Percentiles rank a stretch among this genome's conserved stretches.
phyloP scores from a whole-genome alignment of 2,888 invertebrate genomes.

The Scaptomyza flava region DNA sequence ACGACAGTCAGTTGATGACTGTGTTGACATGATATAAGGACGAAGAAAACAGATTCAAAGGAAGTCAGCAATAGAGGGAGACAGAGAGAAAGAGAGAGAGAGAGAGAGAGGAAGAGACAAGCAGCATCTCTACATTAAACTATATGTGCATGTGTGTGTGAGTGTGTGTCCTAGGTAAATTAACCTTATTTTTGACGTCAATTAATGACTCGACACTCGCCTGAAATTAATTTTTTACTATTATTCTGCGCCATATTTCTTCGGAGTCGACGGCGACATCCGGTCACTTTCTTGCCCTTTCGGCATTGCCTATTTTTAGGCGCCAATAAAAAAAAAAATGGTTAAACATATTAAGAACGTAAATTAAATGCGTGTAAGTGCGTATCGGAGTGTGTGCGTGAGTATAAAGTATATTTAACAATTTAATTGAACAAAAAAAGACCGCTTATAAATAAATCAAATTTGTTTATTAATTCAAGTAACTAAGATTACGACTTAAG shows the following conservation, averaged over 20 bases:
- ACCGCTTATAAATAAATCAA: no score
- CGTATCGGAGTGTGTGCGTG: conserved; percentile 7
- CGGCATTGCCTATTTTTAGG: conserved; percentile 70
- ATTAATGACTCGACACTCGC: conserved; percentile 66
- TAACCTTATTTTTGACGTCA: conserved; percentile 79
- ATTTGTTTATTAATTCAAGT: no score
- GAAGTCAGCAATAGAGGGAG: background rate
- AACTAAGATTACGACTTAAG: no score
- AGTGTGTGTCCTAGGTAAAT: conserved; percentile 49
- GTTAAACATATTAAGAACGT: conserved; percentile 28
- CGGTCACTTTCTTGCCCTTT: conserved; percentile 64
- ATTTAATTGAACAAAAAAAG: no score
- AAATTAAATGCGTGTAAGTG: conserved; percentile 38
- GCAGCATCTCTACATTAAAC: conserved; percentile 43
- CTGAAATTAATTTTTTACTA: conserved; percentile 38
- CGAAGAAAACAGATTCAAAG: conserved; percentile 9
- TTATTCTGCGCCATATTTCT: conserved; percentile 54
- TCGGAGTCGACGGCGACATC: conserved; percentile 61
- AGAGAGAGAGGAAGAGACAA: background rate
- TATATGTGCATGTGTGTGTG: conserved; percentile 12
- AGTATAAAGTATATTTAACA: background rate
- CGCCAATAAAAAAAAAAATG: conserved; percentile 45
- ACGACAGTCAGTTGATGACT: conserved; percentile 78
- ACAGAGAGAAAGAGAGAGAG: background rate
- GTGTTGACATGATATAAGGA: conserved; percentile 68